phyloP scores from a whole-genome alignment of 2,888 invertebrate genomes.

The Busseola fusca region DNA sequence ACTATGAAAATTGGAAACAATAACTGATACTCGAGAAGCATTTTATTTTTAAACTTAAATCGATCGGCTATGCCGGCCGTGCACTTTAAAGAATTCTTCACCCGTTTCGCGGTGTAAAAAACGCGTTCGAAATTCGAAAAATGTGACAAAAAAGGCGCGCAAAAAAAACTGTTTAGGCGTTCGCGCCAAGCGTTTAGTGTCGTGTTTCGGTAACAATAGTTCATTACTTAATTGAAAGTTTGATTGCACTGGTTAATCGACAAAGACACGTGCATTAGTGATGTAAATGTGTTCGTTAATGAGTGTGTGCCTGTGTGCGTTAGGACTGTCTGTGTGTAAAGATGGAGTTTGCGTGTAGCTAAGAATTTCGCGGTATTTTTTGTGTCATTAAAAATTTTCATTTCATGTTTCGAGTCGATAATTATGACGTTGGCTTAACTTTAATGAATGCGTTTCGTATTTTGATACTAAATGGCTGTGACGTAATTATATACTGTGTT shows the following conservation, averaged over 20 bases:
- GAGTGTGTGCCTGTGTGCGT: constrained; percentile 82
- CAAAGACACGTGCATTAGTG: constrained; percentile 81
- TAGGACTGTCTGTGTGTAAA: constrained; percentile 74
- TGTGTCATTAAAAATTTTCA: constrained; percentile 58
- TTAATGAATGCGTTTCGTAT: constrained; percentile 33
- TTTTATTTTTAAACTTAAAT: constrained; percentile 69
- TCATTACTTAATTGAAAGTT: constrained; percentile 77
- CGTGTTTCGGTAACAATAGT: constrained; percentile 61
- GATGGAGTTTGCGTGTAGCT: constrained; percentile 72
- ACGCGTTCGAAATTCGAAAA: constrained; percentile 73
- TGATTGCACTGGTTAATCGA: constrained; percentile 68
- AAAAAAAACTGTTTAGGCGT: constrained; percentile 60
- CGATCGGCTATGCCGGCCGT: constrained; percentile 77
- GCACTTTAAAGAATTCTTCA: constrained; percentile 78
- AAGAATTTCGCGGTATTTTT: constrained; percentile 68
- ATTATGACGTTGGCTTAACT: constrained; percentile 25
- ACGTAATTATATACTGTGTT: constrained; percentile 18
- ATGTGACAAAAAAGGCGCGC: constrained; percentile 66
- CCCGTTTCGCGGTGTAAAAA: constrained; percentile 79
- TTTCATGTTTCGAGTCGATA: constrained; percentile 46
- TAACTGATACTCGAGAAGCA: constrained; percentile 53
- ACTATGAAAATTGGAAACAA: constrained; percentile 63
- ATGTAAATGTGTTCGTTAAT: constrained; percentile 87
- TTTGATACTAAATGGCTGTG: constrained; percentile 33
- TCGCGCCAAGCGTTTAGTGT: constrained; percentile 74